These are phyloP conservation scores for Nothocercus nigrocapillus DNA, from an alignment of 2,113 vertebrate genomes.

Conservation along the genomic window DNA sequence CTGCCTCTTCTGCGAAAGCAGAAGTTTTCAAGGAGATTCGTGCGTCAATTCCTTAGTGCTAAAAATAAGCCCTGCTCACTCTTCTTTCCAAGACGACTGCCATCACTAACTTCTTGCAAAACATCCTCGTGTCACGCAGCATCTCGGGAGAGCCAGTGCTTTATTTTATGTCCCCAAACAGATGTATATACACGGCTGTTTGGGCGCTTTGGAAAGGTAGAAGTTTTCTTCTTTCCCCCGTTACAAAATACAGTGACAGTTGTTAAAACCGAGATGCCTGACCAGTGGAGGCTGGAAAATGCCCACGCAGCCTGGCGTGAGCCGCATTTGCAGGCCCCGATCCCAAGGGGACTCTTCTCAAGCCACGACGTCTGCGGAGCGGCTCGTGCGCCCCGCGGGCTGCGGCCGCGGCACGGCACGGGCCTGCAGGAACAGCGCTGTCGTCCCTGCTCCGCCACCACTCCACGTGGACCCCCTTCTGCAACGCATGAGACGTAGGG, in stretches of 20 bases:
- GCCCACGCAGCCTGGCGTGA: no score
- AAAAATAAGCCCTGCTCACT: not conserved
- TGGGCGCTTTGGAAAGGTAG: not conserved
- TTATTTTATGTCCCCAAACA: constrained; percentile 39
- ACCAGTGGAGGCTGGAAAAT: not conserved
- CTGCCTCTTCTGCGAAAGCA: not conserved
- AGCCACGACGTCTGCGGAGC: no score
- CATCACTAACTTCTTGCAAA: constrained; percentile 22
- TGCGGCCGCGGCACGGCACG: no score
- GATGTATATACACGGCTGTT: constrained; percentile 12
- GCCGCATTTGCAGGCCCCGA: no score
- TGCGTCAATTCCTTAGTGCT: not conserved
- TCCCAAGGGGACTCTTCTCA: no score
- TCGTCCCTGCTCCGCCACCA: no score
- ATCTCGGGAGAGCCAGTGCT: constrained; percentile 25
- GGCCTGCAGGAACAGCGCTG: no score
- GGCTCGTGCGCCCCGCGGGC: no score
- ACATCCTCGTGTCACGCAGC: not conserved
- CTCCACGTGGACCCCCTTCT: not conserved
- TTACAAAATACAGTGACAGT: constrained; percentile 36
- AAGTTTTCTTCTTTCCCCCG: not conserved
- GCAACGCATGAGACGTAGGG: not conserved
- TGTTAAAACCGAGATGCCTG: not conserved
- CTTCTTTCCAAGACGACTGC: constrained; percentile 14
- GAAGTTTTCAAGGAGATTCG: not conserved